These are phyloP conservation scores for Drosophila virilis DNA, from an alignment of 1,140 invertebrate species.

Conservation along the genomic window DNA sequence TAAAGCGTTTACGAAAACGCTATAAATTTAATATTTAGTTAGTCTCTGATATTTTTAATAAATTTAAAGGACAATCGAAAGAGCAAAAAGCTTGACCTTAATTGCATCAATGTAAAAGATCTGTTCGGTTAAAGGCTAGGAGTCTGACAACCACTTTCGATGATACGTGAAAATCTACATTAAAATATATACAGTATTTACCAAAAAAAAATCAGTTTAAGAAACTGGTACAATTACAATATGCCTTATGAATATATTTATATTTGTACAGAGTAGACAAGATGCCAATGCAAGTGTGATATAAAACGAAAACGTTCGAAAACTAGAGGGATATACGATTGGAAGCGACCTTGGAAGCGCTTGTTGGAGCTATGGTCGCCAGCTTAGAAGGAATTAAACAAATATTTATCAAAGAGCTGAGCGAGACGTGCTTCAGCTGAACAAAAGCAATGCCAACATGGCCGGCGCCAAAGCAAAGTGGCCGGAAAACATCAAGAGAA, in stretches of 20 bases:
- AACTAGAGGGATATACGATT: background rate
- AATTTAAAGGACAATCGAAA: background rate
- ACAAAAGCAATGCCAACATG: slow-evolving; percentile 62
- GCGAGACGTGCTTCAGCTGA: slow-evolving; percentile 72
- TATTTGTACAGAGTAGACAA: background rate
- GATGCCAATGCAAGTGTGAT: slow-evolving; percentile 30
- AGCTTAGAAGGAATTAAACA: slow-evolving; percentile 71
- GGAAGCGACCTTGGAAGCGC: slow-evolving; percentile 28
- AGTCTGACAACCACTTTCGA: too few relatives aligned
- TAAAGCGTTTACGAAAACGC: too few relatives aligned
- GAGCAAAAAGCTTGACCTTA: background rate
- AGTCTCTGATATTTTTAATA: background rate
- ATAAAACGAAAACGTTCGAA: slow-evolving; percentile 57
- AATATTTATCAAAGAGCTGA: slow-evolving; percentile 82
- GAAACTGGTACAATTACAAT: background rate
- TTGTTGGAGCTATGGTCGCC: slow-evolving; percentile 4
- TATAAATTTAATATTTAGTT: too few relatives aligned
- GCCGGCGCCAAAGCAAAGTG: slow-evolving; percentile 60
- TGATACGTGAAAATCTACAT: too few relatives aligned
- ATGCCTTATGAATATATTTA: background rate
- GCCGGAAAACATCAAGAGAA: slow-evolving; percentile 25
- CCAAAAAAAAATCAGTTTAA: background rate
- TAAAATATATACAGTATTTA: too few relatives aligned
- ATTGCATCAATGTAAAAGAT: background rate
- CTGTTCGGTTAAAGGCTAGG: too few relatives aligned